These are phyloP conservation scores for Ladona fulva DNA, from an alignment of 1,140 invertebrate genomes.

Conservation along the genomic window DNA sequence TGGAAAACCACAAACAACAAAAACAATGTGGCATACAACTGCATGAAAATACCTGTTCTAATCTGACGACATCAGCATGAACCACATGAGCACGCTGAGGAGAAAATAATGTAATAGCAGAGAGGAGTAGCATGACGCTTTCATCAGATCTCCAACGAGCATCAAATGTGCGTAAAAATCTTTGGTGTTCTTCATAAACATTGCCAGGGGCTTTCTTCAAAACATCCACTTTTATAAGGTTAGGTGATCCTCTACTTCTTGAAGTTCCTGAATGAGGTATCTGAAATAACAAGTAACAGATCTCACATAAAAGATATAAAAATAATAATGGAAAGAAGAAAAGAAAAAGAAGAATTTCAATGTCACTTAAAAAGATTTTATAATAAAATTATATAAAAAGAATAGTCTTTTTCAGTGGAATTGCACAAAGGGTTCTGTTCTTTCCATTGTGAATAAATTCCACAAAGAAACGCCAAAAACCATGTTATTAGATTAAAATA, in stretches of 20 bases:
- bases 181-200: constrained; percentile 72
- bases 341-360: not conserved
- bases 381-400: too few species aligned
- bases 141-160: constrained; percentile 71
- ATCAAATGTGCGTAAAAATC: constrained; percentile 72
- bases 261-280: constrained; percentile 63
- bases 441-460: too few species aligned
- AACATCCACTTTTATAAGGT: constrained; percentile 61
- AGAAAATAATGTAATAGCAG: constrained; percentile 81
- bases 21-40: not conserved
- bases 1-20: not conserved
- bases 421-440: too few species aligned
- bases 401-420: too few species aligned
- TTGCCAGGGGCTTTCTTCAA: constrained; percentile 79
- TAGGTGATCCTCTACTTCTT: constrained; percentile 37
- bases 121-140: constrained; percentile 79
- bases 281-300: too few species aligned
- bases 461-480: too few species aligned
- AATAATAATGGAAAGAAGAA: too few species aligned
- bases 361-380: too few species aligned
- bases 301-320: too few species aligned
- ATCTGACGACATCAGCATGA: constrained; percentile 72
- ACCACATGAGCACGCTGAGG: constrained; percentile 69
- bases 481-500: too few species aligned
- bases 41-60: constrained; percentile 60